Conservation (phyloP, 1,140 invertebrate species). For the Acromyrmex echinatior region DNA sequence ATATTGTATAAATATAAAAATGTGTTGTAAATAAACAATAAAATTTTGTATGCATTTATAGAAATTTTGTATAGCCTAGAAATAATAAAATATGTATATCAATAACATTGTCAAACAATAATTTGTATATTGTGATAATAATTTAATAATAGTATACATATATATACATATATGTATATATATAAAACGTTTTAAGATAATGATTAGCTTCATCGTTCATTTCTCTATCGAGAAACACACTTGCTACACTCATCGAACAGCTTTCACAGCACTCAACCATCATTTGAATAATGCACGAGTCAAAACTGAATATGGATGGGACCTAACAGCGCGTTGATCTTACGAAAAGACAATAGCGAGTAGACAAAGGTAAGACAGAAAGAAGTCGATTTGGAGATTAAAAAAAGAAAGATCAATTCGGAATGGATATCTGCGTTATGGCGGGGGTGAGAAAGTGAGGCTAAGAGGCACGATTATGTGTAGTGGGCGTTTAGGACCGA, state of each 20-base stretch:
- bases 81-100: conserved; percentile 5
- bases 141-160: neutral
- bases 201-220: neutral
- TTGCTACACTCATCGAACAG: conserved; percentile 32
- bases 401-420: conserved; percentile 20
- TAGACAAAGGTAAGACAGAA: conserved; percentile 13
- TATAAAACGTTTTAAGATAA: neutral
- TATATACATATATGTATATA: no score
- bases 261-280: conserved; percentile 14
- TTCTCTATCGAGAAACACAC: conserved; percentile 8
- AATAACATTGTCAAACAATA: neutral
- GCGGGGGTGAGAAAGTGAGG: conserved; percentile 3
- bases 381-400: conserved; percentile 58
- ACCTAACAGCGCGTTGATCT: conserved; percentile 21
- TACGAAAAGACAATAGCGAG: conserved; percentile 46
- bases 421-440: neutral
- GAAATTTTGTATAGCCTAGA: neutral
- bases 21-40: neutral
- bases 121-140: neutral
- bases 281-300: conserved; percentile 69
- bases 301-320: conserved; percentile 72
- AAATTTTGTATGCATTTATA: neutral
- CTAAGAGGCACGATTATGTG: conserved; percentile 10
- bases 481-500: conserved; percentile 71
- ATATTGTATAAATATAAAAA: neutral